Base-by-base conservation (phyloP, 1,140 invertebrate genomes). In the Apis dorsata region DNA sequence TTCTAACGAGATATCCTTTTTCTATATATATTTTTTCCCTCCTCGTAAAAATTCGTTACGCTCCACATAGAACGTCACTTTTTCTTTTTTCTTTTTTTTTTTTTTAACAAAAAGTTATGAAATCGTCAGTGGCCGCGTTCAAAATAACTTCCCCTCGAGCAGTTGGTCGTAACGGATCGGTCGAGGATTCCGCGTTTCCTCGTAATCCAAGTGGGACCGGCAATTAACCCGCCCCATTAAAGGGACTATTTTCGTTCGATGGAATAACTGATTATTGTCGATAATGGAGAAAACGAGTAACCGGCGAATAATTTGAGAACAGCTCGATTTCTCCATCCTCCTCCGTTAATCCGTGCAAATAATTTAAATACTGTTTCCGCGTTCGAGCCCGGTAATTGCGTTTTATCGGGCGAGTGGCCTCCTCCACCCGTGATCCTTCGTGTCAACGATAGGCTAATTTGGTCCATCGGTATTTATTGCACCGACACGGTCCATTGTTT, bases 271-370 rank as follows among this genome's bases (percentile, higher is more conserved):
- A 51, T 76, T 55, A 60, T 65, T 10, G 1, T 21, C 59, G 80
- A 60, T 81, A 81, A 81, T 81, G 80, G 80, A 76, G 73, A 72
- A 81, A 81, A 77, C 80, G 73, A 77, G 72, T 81, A 76, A 21
- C 80, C 34, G 44, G 19, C 44, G 63, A 57, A 24, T 68, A 69
- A 60, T 59, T 51, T 55, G 63, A 59, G 80, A 69, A 76, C 73
- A 76, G 28, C 63, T n/a, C 62, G 77, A 55, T 79, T 59, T 17
- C 59, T 72, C 21, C 10, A n/a, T 60, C 63, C 15, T 34, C 28
- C 57, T 60, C n/a, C 79, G 53, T 76, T 76, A 77, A 76, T 76
- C 63, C 80, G 17, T 12, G n/a, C 11, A 77, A 77, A 81, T 76
- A 68, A 76, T 79, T 79, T 79, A 62, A 79, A 79, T 53, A n/a